phyloP scores from a whole-genome alignment of 1,140 invertebrate genomes.

The Apis laboriosa region DNA sequence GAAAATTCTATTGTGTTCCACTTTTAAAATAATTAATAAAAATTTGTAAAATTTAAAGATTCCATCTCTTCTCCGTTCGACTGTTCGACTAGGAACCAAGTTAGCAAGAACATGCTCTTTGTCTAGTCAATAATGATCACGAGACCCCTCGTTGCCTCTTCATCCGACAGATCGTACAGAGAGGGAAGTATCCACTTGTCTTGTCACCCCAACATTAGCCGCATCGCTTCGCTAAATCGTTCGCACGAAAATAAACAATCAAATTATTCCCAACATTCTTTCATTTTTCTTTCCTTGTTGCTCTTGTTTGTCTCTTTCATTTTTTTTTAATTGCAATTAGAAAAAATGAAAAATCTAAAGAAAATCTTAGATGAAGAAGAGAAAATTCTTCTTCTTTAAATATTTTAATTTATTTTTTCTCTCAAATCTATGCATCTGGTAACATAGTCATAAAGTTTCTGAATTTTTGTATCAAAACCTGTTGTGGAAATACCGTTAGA shows the following conservation, averaged over 20 bases:
- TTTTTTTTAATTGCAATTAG: neutral
- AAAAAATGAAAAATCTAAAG: no score
- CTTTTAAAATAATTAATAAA: no score
- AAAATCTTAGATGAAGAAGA: no score
- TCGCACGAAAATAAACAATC: constrained; percentile 69
- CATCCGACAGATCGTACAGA: constrained; percentile 64
- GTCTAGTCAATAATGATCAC: constrained; percentile 66
- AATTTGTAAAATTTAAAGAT: neutral
- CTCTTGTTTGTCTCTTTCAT: neutral
- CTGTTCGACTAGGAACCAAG: constrained; percentile 45
- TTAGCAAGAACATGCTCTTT: constrained; percentile 50
- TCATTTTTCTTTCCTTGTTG: neutral
- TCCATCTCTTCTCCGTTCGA: constrained; percentile 12
- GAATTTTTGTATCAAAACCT: no score
- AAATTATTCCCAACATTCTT: constrained; percentile 26
- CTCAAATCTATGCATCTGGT: no score
- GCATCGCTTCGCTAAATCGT: constrained; percentile 56
- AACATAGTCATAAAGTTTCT: no score
- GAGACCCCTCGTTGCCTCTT: constrained; percentile 67
- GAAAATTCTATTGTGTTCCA: no score
- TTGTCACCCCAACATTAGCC: constrained; percentile 64
- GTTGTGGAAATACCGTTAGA: no score
- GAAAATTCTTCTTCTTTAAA: no score
- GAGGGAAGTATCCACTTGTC: constrained; percentile 73
- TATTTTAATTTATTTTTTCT: no score